Evolutionary conservation across 2,888 invertebrate genomes (phyloP), one percentile per base, ranked within the genome.

Genomic region (Listrodromus nycthemerus): DNA sequence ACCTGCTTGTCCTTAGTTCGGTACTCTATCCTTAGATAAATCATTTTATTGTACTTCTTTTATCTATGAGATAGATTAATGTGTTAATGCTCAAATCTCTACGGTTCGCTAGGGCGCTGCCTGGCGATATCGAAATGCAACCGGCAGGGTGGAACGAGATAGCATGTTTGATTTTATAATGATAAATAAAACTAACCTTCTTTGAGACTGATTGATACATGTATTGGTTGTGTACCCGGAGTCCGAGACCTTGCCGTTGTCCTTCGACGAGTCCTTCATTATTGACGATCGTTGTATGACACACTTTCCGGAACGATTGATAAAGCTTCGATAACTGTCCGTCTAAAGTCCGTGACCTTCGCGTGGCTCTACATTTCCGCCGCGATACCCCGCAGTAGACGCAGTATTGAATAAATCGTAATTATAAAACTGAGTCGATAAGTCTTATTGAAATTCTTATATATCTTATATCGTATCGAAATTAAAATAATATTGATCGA

Each of bases 231-330:
- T 13, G 27, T 13, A 58, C 1, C 58, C 61, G 27, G 30, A 61
- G 30, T 61, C 61, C 61, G 61, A 61, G 30, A 61, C n/a, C 30
- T 30, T 61, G 61, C 61, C 30, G 16, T 61, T 61, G 61, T 61
- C 61, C 30, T 61, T 30, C 6, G 61, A 61, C 16, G 61, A 61
- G 16, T 27, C n/a, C n/a, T 61, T 6, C 61, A 61, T 61, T 7
- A 7, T n/a, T 7, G 13, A 27, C 61, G 30, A 7, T 61, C 27
- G 61, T 61, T 10, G 30, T 16, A 45, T 45, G 41, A 16, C 41
- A 45, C 41, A 45, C 13, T 45, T 16, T 45, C 41, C 41, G 41
- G 3, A 45, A 45, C 0, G 41, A 4, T 16, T 45, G 41, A 45
- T 45, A 3, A 45, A 45, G 16, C 4, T 45, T 45, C 3, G 41